These are phyloP conservation scores for Denticeps clupeoides DNA, from an alignment of 2,797 vertebrate species.

Conservation along the genomic window DNA sequence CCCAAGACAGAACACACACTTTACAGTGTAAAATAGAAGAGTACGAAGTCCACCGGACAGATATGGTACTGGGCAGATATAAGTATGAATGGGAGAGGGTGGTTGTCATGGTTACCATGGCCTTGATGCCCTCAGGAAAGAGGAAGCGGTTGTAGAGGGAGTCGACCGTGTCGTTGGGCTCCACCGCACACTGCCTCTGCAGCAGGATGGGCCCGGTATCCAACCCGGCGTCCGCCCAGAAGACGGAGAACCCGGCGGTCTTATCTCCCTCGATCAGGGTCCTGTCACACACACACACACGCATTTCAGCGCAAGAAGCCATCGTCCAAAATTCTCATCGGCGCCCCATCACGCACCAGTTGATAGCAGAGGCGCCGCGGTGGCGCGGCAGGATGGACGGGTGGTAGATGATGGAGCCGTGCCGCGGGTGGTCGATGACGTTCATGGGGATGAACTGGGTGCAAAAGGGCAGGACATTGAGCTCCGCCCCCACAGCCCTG, in stretches of 20 bases:
- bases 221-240: slow-evolving; percentile 96
- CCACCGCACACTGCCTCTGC: slow-evolving; percentile 74
- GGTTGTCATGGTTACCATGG: slow-evolving; percentile 68
- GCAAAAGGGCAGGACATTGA: slow-evolving; percentile 80
- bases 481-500: slow-evolving; percentile 68
- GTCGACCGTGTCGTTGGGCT: slow-evolving; percentile 86
- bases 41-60: no score
- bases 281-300: slow-evolving; percentile 49
- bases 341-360: slow-evolving; percentile 72
- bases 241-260: slow-evolving; percentile 84
- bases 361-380: slow-evolving; percentile 78
- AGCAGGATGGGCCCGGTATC: slow-evolving; percentile 92
- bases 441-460: slow-evolving; percentile 84
- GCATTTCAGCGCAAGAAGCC: background rate
- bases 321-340: no score
- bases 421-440: slow-evolving; percentile 65
- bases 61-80: no score
- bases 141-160: slow-evolving; percentile 89
- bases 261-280: slow-evolving; percentile 91
- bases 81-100: background rate
- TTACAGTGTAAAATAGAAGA: background rate
- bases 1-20: background rate
- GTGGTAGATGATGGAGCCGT: slow-evolving; percentile 79
- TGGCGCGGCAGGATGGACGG: slow-evolving; percentile 75
- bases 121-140: slow-evolving; percentile 90